phyloP scores from a whole-genome alignment of 1,140 invertebrate genomes.

The Megalopta genalis region DNA sequence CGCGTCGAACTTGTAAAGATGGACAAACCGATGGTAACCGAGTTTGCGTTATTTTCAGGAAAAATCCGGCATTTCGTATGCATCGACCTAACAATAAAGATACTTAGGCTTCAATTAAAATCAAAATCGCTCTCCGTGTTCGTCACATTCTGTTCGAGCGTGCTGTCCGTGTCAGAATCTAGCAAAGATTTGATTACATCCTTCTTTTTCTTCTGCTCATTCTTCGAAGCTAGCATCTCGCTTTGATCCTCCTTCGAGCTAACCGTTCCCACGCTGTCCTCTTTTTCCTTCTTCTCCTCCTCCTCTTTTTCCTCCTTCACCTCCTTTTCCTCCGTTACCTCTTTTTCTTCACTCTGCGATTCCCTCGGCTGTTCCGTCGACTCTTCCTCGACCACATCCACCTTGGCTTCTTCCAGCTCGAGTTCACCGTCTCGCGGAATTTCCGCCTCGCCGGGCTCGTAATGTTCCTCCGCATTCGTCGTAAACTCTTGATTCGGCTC shows the following conservation, averaged over 20 bases:
- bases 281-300: no score
- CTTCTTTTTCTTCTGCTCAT: conserved; percentile 61
- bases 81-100: no score
- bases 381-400: no score
- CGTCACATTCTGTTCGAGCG: conserved; percentile 74
- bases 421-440: conserved; percentile 2
- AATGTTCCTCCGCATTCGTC: neutral
- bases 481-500: conserved; percentile 31
- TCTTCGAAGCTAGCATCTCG: neutral
- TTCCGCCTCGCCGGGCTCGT: conserved; percentile 40
- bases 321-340: neutral
- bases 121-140: conserved; percentile 78
- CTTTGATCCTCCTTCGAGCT: neutral
- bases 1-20: no score
- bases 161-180: conserved; percentile 77
- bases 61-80: no score
- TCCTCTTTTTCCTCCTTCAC: no score
- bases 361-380: no score
- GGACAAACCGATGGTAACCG: no score
- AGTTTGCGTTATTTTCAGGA: no score
- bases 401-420: no score
- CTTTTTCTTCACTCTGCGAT: no score
- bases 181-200: conserved; percentile 69
- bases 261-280: neutral
- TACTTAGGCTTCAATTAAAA: conserved; percentile 68